Percentiles rank a stretch among this genome's conserved stretches.
These are phyloP conservation scores for Lysandra coridon DNA, from an alignment of 2,888 invertebrate genomes.

Conservation along the genomic window DNA sequence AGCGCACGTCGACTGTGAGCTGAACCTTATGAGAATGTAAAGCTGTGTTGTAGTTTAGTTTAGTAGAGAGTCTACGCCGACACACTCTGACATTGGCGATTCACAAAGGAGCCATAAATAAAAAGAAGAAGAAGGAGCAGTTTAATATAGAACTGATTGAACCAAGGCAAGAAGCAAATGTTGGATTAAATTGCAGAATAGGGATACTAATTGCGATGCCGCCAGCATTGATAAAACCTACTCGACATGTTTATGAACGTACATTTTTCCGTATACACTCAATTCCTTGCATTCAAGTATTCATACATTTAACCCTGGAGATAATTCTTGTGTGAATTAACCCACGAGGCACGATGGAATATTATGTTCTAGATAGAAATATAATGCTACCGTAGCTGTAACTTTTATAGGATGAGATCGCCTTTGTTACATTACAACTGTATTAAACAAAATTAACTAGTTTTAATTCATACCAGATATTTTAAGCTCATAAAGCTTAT, in stretches of 20 bases:
- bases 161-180: background rate
- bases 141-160: background rate
- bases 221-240: slow-evolving; percentile 64
- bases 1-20: too few species aligned
- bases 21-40: too few species aligned
- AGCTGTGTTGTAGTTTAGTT: too few species aligned
- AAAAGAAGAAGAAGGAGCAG: too few species aligned
- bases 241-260: slow-evolving; percentile 32
- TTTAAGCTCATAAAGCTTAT: background rate
- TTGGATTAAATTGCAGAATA: background rate
- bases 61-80: too few species aligned
- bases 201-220: slow-evolving; percentile 58
- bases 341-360: background rate
- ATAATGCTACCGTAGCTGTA: background rate
- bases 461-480: background rate
- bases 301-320: slow-evolving; percentile 6
- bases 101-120: too few species aligned
- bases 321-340: slow-evolving; percentile 3
- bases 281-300: slow-evolving; percentile 7
- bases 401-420: background rate
- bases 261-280: slow-evolving; percentile 28
- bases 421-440: background rate
- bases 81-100: too few species aligned
- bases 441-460: background rate
- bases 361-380: background rate